phyloP scores from a whole-genome alignment of 2,113 vertebrate genomes.

The Tapirus terrestris region DNA sequence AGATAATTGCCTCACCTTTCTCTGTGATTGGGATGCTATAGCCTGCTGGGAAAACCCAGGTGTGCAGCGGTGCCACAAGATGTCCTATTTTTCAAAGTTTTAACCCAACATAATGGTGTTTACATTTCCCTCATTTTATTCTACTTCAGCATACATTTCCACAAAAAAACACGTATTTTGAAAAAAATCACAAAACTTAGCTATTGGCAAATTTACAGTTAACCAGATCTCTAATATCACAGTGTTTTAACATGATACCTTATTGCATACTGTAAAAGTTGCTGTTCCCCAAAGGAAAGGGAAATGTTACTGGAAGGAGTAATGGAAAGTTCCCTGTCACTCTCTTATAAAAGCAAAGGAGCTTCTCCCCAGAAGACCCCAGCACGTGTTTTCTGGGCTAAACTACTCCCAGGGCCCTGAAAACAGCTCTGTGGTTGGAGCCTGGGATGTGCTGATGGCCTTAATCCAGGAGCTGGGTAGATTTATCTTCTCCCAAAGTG shows the following conservation, averaged over 20 bases:
- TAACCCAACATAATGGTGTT: not conserved
- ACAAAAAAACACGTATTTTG: not conserved
- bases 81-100: not conserved
- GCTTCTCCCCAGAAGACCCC: not conserved
- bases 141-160: not conserved
- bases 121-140: not conserved
- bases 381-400: not conserved
- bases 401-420: not conserved
- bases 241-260: not conserved
- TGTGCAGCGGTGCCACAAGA: not conserved
- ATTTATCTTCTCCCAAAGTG: not conserved
- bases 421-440: not conserved
- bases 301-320: not conserved
- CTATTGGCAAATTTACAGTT: not conserved
- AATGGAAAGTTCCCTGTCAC: not conserved
- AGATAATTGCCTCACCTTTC: constrained; percentile 28
- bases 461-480: not conserved
- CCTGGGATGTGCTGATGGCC: too few relatives aligned
- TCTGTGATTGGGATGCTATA: not conserved
- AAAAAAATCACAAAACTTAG: not conserved
- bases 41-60: constrained; percentile 48
- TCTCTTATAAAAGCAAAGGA: not conserved
- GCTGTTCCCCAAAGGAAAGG: not conserved
- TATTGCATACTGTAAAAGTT: not conserved
- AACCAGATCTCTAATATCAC: not conserved